These are phyloP conservation scores for Creontiades dilutus DNA, from an alignment of 2,888 invertebrate species.

Conservation along the genomic window DNA sequence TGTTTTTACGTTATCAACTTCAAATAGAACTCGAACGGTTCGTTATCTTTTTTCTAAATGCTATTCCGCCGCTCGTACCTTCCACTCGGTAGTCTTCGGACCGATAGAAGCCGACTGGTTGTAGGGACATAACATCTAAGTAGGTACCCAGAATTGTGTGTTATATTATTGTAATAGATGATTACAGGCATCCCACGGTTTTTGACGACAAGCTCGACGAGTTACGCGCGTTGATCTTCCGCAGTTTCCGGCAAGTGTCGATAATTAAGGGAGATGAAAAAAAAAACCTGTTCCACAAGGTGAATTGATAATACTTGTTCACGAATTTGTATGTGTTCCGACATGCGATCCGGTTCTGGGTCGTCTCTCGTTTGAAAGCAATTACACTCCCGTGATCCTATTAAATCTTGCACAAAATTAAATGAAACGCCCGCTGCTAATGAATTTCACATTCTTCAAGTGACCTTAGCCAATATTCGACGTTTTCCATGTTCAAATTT, in stretches of 20 bases:
- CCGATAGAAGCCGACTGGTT: too few relatives aligned
- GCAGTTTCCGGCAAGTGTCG: not conserved
- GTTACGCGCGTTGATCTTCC: not conserved
- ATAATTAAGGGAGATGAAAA: not conserved
- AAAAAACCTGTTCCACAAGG: not conserved
- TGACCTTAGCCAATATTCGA: not conserved
- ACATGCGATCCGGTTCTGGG: not conserved
- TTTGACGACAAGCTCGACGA: not conserved
- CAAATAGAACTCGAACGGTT: too few relatives aligned
- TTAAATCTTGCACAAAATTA: not conserved
- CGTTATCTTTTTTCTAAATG: too few relatives aligned
- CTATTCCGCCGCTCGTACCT: too few relatives aligned
- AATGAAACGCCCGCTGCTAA: not conserved
- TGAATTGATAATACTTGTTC: not conserved
- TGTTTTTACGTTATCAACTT: too few relatives aligned
- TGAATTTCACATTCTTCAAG: not conserved
- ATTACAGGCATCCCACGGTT: too few relatives aligned
- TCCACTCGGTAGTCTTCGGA: too few relatives aligned
- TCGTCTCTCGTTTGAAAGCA: not conserved
- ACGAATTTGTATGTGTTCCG: not conserved
- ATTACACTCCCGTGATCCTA: not conserved
- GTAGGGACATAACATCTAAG: too few relatives aligned
- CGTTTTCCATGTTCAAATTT: not conserved
- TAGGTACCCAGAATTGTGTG: too few relatives aligned
- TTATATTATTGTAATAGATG: too few relatives aligned